Evolutionary conservation across 2,888 invertebrate species (phyloP).

Genomic region (Euspilapteryx auroguttella): DNA sequence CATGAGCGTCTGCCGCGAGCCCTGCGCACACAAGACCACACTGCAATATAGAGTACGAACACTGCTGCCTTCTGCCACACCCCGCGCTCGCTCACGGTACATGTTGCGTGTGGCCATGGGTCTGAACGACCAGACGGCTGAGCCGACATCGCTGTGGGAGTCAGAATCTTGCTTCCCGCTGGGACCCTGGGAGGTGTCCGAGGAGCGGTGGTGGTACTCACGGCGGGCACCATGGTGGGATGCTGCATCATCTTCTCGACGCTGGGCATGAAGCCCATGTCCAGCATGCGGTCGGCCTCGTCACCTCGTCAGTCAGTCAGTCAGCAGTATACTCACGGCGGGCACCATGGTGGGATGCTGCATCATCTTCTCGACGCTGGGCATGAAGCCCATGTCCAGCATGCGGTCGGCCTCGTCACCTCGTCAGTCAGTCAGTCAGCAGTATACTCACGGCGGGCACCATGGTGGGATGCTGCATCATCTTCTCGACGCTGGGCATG

Average conservation of each 20-base stretch:
- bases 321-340: not conserved
- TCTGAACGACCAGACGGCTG: too few species aligned
- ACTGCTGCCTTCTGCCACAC: too few species aligned
- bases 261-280: conserved; percentile 99
- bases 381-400: conserved; percentile 99
- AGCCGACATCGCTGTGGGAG: too few species aligned
- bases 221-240: conserved; percentile 74
- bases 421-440: too few species aligned
- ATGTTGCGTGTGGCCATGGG: too few species aligned
- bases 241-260: conserved; percentile 84
- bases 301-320: too few species aligned
- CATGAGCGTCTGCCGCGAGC: conserved; percentile 95
- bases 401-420: conserved; percentile 99
- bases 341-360: conserved; percentile 82
- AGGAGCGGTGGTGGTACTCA: too few species aligned
- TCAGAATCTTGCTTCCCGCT: too few species aligned
- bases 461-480: conserved; percentile 81
- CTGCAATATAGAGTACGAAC: too few species aligned
- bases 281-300: conserved; percentile 99
- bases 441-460: too few species aligned
- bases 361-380: conserved; percentile 87
- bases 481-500: conserved; percentile 90
- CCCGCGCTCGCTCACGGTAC: too few species aligned
- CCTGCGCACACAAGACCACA: conserved; percentile 27
- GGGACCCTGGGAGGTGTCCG: too few species aligned